Conservation (phyloP, 1,140 invertebrate species). For the Antheraea mylitta region DNA sequence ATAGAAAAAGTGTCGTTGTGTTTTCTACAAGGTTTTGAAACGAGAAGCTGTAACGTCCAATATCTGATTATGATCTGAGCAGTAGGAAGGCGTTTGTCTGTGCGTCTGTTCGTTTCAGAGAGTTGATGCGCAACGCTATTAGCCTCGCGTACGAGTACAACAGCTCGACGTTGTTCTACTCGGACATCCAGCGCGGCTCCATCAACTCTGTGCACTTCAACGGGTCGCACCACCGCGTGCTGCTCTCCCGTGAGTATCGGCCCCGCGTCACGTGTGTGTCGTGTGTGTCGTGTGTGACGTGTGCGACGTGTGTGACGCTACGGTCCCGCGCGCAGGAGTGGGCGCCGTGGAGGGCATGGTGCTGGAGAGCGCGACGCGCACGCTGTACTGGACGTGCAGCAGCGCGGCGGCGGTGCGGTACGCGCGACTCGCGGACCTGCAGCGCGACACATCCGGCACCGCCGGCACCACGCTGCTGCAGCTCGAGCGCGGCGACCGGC, state of each 20-base stretch:
- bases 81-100: not conserved
- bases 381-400: slow-evolving; percentile 93
- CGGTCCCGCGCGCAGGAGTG: too few species aligned
- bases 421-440: slow-evolving; percentile 80
- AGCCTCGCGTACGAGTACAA: slow-evolving; percentile 90
- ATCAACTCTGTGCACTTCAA: slow-evolving; percentile 93
- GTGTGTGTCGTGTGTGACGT: too few species aligned
- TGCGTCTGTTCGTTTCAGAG: slow-evolving; percentile 41
- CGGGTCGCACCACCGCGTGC: slow-evolving; percentile 84
- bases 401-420: slow-evolving; percentile 87
- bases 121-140: slow-evolving; percentile 90
- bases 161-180: slow-evolving; percentile 87
- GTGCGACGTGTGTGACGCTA: too few species aligned
- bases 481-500: slow-evolving; percentile 86
- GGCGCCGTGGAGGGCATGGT: too few species aligned
- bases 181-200: slow-evolving; percentile 91
- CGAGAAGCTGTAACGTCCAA: too few species aligned
- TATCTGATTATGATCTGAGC: too few species aligned
- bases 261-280: too few species aligned
- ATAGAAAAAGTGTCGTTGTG: too few species aligned
- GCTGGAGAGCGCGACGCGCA: slow-evolving; percentile 81
- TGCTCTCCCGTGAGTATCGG: slow-evolving; percentile 83
- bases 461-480: slow-evolving; percentile 84
- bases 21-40: too few species aligned
- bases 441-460: slow-evolving; percentile 65